phyloP scores from a whole-genome alignment of 2,888 invertebrate genomes.

The Melinaea marsaeus region DNA sequence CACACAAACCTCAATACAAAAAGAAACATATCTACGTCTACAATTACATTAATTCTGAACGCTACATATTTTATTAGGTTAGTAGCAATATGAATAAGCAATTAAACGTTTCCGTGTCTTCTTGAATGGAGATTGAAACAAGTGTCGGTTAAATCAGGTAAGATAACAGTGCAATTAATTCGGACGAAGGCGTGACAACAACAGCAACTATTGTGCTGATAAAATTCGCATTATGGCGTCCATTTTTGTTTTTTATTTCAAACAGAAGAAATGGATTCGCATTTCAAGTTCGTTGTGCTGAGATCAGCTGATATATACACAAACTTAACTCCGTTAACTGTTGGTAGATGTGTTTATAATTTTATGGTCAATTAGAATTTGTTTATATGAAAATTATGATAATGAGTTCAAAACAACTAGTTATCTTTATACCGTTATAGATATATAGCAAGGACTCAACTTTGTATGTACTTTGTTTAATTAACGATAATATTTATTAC shows the following conservation, averaged over 20 bases:
- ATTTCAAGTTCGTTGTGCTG: constrained; percentile 39
- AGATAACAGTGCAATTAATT: constrained; percentile 45
- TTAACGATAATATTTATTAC: no score
- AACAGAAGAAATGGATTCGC: constrained; percentile 34
- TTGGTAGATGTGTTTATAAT: not conserved
- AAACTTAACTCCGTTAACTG: not conserved
- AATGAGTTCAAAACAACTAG: not conserved
- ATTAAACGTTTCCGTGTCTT: not conserved
- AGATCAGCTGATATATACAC: constrained; percentile 9
- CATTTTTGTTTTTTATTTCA: constrained; percentile 34
- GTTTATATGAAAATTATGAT: constrained; percentile 1
- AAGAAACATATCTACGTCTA: no score
- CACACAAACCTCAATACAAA: no score
- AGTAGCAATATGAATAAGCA: constrained; percentile 1
- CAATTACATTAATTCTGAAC: no score
- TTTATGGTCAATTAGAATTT: not conserved
- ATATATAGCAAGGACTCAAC: no score
- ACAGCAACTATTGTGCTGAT: constrained; percentile 41
- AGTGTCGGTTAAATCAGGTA: constrained; percentile 33
- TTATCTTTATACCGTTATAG: no score
- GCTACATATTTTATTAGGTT: not conserved
- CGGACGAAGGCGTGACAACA: constrained; percentile 35
- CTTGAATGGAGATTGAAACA: constrained; percentile 3
- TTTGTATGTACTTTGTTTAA: no score
- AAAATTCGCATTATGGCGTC: constrained; percentile 38